phyloP scores from a whole-genome alignment of 2,888 invertebrate genomes.

The Rapana venosa region DNA sequence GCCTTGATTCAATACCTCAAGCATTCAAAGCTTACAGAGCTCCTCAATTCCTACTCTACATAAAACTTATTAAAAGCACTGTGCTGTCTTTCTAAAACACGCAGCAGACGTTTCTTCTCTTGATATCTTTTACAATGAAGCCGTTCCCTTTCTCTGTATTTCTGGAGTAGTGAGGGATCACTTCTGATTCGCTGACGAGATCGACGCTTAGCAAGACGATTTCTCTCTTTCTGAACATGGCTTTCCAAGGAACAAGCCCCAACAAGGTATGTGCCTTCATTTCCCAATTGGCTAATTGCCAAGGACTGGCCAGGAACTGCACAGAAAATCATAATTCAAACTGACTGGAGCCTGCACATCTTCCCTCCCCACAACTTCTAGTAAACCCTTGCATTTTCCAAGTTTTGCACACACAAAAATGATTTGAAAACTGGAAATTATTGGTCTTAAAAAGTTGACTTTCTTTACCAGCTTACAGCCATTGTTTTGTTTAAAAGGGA shows the following conservation, averaged over 20 bases:
- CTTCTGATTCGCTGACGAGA: constrained; percentile 26
- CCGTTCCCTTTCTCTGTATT: constrained; percentile 28
- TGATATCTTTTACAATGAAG: constrained; percentile 27
- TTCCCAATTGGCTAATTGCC: neutral
- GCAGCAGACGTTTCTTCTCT: neutral
- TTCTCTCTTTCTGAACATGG: constrained; percentile 20
- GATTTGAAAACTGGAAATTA: too few species aligned
- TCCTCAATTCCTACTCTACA: too few species aligned
- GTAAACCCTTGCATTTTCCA: too few species aligned
- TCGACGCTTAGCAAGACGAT: constrained; percentile 11
- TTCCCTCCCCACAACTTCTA: too few species aligned
- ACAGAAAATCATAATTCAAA: neutral
- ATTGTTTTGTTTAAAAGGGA: too few species aligned
- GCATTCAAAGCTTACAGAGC: too few species aligned
- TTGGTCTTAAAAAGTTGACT: too few species aligned
- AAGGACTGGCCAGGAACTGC: neutral
- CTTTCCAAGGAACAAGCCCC: neutral
- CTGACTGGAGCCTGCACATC: too few species aligned
- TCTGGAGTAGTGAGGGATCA: neutral
- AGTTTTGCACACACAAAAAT: too few species aligned
- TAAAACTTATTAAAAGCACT: too few species aligned
- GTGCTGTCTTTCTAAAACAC: neutral
- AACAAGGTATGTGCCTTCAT: neutral
- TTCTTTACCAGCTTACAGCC: too few species aligned
- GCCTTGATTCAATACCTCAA: too few species aligned